These are phyloP conservation scores for Sphaerodactylus townsendi DNA, from an alignment of 2,113 vertebrate genomes.

Conservation along the genomic window DNA sequence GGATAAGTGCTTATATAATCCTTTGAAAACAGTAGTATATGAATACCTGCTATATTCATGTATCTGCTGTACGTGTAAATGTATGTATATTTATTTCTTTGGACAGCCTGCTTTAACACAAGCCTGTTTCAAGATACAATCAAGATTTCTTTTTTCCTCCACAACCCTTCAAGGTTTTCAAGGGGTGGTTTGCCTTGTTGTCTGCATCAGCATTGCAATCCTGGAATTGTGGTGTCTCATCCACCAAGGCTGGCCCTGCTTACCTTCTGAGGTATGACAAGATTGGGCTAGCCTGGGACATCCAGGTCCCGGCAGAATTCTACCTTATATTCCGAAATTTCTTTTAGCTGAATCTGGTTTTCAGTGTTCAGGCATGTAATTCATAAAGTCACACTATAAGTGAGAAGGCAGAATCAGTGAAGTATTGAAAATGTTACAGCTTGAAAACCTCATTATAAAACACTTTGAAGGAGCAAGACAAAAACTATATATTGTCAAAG, in stretches of 20 bases:
- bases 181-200: no score
- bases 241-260: no score
- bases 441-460: slow-evolving; percentile 33
- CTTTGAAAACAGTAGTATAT: neutral
- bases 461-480: slow-evolving; percentile 9
- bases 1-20: neutral
- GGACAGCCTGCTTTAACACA: neutral
- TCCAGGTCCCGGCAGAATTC: neutral
- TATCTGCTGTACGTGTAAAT: neutral
- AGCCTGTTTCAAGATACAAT: neutral
- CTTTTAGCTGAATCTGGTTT: neutral
- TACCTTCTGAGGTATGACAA: no score
- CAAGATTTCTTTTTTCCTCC: neutral
- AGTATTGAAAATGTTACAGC: slow-evolving; percentile 45
- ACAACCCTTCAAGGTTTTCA: neutral
- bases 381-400: slow-evolving; percentile 28
- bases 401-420: slow-evolving; percentile 8
- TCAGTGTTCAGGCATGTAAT: slow-evolving; percentile 57
- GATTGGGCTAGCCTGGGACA: no score
- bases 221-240: no score
- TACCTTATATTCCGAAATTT: neutral
- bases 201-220: no score
- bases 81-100: neutral
- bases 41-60: neutral
- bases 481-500: no score